Percentiles rank a stretch among this genome's conserved stretches.
These are phyloP conservation scores for Amorpha juglandis DNA, from an alignment of 2,888 invertebrate genomes.

Conservation along the genomic window DNA sequence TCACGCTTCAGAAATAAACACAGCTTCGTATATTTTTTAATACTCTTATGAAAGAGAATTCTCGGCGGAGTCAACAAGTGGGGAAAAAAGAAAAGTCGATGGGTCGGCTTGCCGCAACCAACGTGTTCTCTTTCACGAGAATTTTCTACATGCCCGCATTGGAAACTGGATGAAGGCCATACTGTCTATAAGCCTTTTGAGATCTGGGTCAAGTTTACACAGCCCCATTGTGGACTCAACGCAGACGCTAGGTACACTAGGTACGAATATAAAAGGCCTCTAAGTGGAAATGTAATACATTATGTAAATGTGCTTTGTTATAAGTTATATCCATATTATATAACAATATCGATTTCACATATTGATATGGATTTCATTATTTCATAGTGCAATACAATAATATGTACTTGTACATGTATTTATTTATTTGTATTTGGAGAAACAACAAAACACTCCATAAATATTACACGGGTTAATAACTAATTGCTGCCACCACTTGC, in stretches of 20 bases:
- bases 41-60: background rate
- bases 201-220: conserved; percentile 59
- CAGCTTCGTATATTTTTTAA: too few species aligned
- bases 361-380: too few species aligned
- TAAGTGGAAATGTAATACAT: background rate
- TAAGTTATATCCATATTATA: too few species aligned
- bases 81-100: conserved; percentile 14
- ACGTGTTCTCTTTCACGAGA: conserved; percentile 46
- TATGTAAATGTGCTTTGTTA: too few species aligned
- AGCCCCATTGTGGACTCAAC: conserved; percentile 37
- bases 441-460: too few species aligned
- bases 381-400: too few species aligned
- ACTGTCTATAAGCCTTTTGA: conserved; percentile 47
- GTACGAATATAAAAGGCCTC: background rate
- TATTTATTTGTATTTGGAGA: too few species aligned
- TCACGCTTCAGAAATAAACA: background rate
- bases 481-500: too few species aligned
- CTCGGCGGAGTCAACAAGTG: conserved; percentile 21
- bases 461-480: too few species aligned
- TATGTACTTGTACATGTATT: too few species aligned
- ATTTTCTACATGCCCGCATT: conserved; percentile 49
- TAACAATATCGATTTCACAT: too few species aligned
- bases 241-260: background rate
- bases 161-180: conserved; percentile 56
- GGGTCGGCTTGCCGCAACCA: conserved; percentile 43